A percentile compares a stretch with the other conserved stretches of the same genome.
phyloP scores from a whole-genome alignment of 2,113 vertebrate genomes.

The Zosterops lateralis region DNA sequence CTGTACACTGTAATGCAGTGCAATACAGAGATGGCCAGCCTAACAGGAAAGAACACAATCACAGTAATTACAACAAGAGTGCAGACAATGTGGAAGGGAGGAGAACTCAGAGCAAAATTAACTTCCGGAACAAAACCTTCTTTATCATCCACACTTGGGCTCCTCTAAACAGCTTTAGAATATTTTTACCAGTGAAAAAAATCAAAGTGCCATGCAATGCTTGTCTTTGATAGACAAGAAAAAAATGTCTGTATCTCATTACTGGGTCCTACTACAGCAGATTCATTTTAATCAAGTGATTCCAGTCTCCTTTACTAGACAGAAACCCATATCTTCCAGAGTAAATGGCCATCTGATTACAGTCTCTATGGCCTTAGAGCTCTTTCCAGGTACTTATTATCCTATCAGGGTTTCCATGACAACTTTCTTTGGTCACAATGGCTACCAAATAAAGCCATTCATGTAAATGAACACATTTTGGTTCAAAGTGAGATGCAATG shows the following conservation, averaged over 20 bases:
- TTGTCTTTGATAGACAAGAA: neutral
- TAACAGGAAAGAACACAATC: neutral
- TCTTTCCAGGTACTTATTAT: neutral
- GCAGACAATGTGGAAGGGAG: neutral
- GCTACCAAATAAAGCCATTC: neutral
- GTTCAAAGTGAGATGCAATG: neutral
- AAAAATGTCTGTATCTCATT: neutral
- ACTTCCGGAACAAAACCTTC: neutral
- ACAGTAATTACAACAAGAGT: neutral
- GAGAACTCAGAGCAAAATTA: slow-evolving; percentile 16
- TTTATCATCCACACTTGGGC: neutral
- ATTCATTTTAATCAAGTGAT: neutral
- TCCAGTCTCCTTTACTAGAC: neutral
- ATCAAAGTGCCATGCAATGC: neutral
- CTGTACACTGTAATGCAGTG: neutral
- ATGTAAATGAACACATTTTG: neutral
- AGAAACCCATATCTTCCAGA: neutral
- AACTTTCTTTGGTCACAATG: slow-evolving; percentile 5
- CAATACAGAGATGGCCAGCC: neutral
- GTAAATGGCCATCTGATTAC: neutral
- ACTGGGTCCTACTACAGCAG: neutral
- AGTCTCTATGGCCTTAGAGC: neutral
- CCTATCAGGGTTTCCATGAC: slow-evolving; percentile 16
- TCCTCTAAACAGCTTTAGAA: neutral
- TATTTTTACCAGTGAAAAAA: slow-evolving; percentile 19